These are phyloP conservation scores for Brachionus sp. DNA, from an alignment of 1,140 invertebrate species.

Conservation along the genomic window DNA sequence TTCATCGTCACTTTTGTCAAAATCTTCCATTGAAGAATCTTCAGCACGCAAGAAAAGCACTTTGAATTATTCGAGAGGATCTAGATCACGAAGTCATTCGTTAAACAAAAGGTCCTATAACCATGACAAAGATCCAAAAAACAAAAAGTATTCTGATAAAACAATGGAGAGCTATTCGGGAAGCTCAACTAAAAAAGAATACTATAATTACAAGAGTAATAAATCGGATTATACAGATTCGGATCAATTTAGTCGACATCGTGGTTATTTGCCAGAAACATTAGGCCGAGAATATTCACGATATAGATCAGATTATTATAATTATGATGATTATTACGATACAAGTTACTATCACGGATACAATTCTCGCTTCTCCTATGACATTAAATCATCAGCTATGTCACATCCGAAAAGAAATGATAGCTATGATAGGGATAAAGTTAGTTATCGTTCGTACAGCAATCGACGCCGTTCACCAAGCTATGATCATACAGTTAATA, in stretches of 20 bases:
- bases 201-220: not conserved
- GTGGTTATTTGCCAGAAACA: not conserved
- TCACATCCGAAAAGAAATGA: not conserved
- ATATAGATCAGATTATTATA: not conserved
- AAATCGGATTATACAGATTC: not conserved
- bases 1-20: constrained; percentile 16
- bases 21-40: not conserved
- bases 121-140: not conserved
- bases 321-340: not conserved
- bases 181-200: not conserved
- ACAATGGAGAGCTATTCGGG: not conserved
- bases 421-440: not conserved
- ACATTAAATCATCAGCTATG: not conserved
- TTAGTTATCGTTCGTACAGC: not conserved
- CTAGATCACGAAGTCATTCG: not conserved
- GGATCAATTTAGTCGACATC: not conserved
- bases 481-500: not conserved
- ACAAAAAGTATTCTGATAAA: not conserved
- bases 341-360: not conserved
- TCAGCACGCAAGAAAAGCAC: not conserved
- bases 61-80: not conserved
- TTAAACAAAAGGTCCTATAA: not conserved
- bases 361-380: not conserved
- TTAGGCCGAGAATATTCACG: not conserved
- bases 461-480: not conserved